Conservation (phyloP, 2,888 invertebrate species). For the Agriopis marginaria region DNA sequence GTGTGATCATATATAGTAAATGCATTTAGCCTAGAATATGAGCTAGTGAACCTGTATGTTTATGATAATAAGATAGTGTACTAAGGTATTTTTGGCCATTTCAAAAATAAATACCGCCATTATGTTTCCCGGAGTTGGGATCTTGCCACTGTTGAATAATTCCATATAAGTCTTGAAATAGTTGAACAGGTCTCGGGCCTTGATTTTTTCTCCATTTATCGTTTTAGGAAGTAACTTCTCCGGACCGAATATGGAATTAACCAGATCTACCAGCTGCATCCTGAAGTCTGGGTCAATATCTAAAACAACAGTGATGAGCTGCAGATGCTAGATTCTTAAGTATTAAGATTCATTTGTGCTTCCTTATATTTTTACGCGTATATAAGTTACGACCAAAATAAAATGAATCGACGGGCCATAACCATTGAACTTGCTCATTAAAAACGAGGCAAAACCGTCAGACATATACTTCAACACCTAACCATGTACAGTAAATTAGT, state of each 20-base stretch:
- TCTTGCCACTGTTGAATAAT: constrained; percentile 31
- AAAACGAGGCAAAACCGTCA: too few species aligned
- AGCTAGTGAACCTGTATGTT: too few species aligned
- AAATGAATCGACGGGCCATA: too few species aligned
- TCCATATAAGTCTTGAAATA: constrained; percentile 35
- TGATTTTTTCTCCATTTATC: constrained; percentile 32
- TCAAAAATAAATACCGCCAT: constrained; percentile 26
- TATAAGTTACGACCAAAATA: too few species aligned
- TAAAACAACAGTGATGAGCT: constrained; percentile 19
- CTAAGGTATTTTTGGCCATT: background rate
- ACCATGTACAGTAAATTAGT: too few species aligned
- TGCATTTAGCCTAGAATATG: background rate
- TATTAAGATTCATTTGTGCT: too few species aligned
- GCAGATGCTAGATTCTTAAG: too few species aligned
- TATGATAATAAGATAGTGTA: background rate
- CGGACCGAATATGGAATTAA: constrained; percentile 33
- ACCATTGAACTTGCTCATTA: too few species aligned
- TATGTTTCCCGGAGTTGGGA: constrained; percentile 29
- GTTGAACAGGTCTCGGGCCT: constrained; percentile 28
- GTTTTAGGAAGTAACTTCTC: constrained; percentile 29
- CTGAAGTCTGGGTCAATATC: constrained; percentile 30
- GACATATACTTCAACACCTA: too few species aligned
- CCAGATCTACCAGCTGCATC: constrained; percentile 24
- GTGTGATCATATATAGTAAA: too few species aligned
- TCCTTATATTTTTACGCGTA: too few species aligned